These are phyloP conservation scores for Nebria brevicollis DNA, from an alignment of 2,888 invertebrate genomes.

Conservation along the genomic window DNA sequence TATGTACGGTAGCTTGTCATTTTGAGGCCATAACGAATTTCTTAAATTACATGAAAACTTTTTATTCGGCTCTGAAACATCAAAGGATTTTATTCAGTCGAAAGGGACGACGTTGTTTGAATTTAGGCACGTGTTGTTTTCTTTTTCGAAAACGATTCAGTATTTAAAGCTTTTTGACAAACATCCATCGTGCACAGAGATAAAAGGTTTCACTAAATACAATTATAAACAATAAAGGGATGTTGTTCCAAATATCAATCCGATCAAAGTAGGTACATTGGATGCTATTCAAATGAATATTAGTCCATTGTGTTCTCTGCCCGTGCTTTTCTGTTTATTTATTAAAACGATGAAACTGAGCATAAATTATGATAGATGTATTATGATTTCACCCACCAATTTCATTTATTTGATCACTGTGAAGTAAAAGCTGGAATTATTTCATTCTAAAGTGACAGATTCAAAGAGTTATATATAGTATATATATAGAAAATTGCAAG, in stretches of 20 bases:
- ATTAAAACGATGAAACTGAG: too few relatives aligned
- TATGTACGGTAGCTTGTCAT: conserved; percentile 4
- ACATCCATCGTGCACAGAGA: not conserved
- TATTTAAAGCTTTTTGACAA: not conserved
- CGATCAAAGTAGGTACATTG: too few relatives aligned
- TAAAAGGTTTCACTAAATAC: not conserved
- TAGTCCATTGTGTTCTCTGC: too few relatives aligned
- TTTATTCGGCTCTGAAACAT: conserved; percentile 34
- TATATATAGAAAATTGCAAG: not conserved
- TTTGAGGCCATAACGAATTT: conserved; percentile 28
- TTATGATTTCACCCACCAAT: too few relatives aligned
- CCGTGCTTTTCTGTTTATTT: too few relatives aligned
- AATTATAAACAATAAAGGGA: not conserved
- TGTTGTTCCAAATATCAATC: not conserved
- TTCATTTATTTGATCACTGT: too few relatives aligned
- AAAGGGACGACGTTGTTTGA: conserved; percentile 14
- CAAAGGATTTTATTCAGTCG: conserved; percentile 31
- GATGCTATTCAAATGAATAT: too few relatives aligned
- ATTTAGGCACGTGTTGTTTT: conserved; percentile 18
- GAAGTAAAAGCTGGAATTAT: too few relatives aligned
- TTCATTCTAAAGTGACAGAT: too few relatives aligned
- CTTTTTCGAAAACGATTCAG: not conserved
- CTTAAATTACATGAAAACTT: conserved; percentile 36
- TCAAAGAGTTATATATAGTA: not conserved
- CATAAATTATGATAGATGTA: too few relatives aligned